A percentile compares a stretch with the other conserved stretches of the same genome.
Evolutionary conservation across 1,140 invertebrate species (phyloP).

Genomic region (Ooceraea biroi): DNA sequence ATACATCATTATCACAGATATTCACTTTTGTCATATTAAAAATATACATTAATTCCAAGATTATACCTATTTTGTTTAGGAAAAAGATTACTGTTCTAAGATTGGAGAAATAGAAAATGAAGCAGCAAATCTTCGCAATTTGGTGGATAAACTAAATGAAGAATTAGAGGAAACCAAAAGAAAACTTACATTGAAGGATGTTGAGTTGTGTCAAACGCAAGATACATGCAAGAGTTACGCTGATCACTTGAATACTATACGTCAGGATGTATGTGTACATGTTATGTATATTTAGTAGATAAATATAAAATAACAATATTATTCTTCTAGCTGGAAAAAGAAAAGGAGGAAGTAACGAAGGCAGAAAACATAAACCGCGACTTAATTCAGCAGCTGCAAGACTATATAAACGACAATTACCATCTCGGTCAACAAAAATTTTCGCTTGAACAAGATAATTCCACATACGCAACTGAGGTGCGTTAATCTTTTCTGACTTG

Average conservation of each 20-base stretch:
- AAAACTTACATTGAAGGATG: slow-evolving; percentile 67
- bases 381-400: slow-evolving; percentile 76
- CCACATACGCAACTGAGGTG: slow-evolving; percentile 79
- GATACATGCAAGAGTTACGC: slow-evolving; percentile 64
- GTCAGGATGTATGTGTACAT: slow-evolving; percentile 66
- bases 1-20: slow-evolving; percentile 9
- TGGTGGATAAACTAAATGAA: slow-evolving; percentile 68
- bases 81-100: slow-evolving; percentile 71
- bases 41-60: slow-evolving; percentile 22
- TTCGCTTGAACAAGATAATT: slow-evolving; percentile 76
- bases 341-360: slow-evolving; percentile 69
- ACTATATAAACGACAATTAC: slow-evolving; percentile 76
- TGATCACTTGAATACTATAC: slow-evolving; percentile 68
- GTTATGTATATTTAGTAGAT: slow-evolving; percentile 20
- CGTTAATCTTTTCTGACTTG: not conserved
- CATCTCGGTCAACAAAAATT: slow-evolving; percentile 76
- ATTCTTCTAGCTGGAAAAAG: slow-evolving; percentile 57
- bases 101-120: slow-evolving; percentile 66
- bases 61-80: slow-evolving; percentile 67
- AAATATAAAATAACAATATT: slow-evolving; percentile 12
- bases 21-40: not conserved
- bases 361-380: slow-evolving; percentile 74
- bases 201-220: slow-evolving; percentile 67
- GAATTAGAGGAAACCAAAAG: slow-evolving; percentile 71
- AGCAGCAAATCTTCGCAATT: slow-evolving; percentile 58